Evolutionary conservation across 2,797 vertebrate genomes (phyloP), one percentile per base, ranked within the genome.

Genomic region (Chrosomus eos): DNA sequence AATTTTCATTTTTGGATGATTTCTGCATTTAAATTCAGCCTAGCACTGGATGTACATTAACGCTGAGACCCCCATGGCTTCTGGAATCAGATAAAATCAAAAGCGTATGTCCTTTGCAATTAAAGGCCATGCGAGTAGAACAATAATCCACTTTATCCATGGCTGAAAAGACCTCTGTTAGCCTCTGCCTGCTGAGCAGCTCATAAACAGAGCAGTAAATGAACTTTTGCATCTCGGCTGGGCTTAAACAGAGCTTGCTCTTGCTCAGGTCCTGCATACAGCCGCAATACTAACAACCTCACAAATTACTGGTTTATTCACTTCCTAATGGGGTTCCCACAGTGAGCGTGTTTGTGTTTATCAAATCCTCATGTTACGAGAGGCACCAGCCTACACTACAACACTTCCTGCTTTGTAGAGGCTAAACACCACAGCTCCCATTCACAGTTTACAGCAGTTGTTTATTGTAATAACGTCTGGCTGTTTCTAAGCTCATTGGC

Each of bases 51-150:
- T 18, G 28, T 48, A 18, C 19, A 84, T 10, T 74, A 64, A 62
- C 40, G 31, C 1, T 7, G 33, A 81, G 51, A 64, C 77, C 43
- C 62, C 38, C 5, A 79, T 23, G 33, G 9, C 64, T 77, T 38
- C 70, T 81, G 82, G 62, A 85, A 58, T 2, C 1, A 53, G 72
- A 74, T 48, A 11, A 83, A 80, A 83, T 82, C 78, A 82, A 68
- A 72, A 53, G 58, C 80, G 43, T 86, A 77, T 89, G 77, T 73
- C 80, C 87, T 87, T 88, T 83, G 84, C 90, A 89, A 90, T 91
- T 89, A 86, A 78, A 87, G 68, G 68, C 76, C 62, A 83, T 79
- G 81, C 28, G 43, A 88, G 51, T 40, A 23, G 75, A 58, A 77
- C 58, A 43, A 78, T 82, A 78, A 85, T 89, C 31, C 16, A 80